phyloP scores from a whole-genome alignment of 2,113 vertebrate species.

The Ciconia stormi region DNA sequence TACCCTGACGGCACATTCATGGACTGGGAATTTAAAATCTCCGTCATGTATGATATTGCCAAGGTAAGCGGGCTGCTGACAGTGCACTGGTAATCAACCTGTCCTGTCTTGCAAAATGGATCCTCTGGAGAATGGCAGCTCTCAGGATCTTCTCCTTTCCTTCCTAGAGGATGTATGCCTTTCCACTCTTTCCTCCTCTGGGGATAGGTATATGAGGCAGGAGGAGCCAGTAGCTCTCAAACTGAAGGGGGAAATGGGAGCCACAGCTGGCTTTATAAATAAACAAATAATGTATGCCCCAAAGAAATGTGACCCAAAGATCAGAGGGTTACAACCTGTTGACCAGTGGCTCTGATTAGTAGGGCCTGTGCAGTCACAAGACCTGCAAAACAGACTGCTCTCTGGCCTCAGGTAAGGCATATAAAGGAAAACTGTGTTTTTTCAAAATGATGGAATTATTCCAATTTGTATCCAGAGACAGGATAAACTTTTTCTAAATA shows the following conservation, averaged over 20 bases:
- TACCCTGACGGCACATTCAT: slow-evolving; percentile 97
- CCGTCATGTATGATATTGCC: slow-evolving; percentile 95
- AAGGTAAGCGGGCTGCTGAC: slow-evolving; percentile 81
- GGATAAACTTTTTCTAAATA: not conserved
- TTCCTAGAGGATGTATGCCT: not conserved
- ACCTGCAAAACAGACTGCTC: not conserved
- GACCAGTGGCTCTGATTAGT: not conserved
- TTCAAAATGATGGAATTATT: not conserved
- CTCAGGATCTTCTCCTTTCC: not conserved
- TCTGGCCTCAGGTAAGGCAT: not conserved
- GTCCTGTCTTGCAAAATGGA: not conserved
- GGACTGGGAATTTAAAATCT: slow-evolving; percentile 99
- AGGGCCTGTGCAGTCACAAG: not conserved
- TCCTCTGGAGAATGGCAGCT: not conserved
- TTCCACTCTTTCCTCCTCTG: not conserved
- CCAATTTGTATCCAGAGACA: not conserved
- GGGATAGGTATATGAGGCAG: not conserved
- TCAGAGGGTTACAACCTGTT: not conserved
- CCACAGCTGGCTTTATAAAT: not conserved
- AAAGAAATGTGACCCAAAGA: not conserved
- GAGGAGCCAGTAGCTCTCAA: not conserved
- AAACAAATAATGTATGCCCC: not conserved
- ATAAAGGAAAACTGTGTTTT: not conserved
- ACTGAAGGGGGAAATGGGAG: not conserved
- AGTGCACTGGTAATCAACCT: not conserved